Base-by-base conservation (phyloP, 2,797 vertebrate genomes). In the Vultur gryphus region DNA sequence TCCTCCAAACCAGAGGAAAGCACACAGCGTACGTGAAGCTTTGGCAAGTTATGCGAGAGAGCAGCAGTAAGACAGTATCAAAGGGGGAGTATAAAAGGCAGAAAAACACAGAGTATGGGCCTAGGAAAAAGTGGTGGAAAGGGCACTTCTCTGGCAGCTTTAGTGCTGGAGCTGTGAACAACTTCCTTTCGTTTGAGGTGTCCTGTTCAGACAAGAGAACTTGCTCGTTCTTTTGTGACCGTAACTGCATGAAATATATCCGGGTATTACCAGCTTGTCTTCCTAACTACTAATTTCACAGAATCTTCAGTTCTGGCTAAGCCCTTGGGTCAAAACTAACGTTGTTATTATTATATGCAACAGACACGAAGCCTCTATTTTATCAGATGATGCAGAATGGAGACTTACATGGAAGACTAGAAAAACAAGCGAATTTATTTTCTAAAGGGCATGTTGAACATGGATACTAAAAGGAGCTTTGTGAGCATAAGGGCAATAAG, bases 21-120 rank as follows among this genome's bases (percentile, higher is more conserved):
- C 41, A 73, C 11, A 16, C 2, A 6, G 35, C 0, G 1, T 4
- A n/a, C 3, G 4, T 1, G 1, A 51, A 37, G 29, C 37, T 84
- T 37, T 51, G 46, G 25, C 19, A 72, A 72, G 19, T 21, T 43
- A 15, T 4, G 9, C 0, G 2, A 26, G 28, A 69, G 16, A 48
- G 39, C 26, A 39, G 31, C 31, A 64, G 48, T 23, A 41, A 49
- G 25, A 48, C 11, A 17, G 2, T 41, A 23, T 14, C 35, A 78
- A 49, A 28, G 7, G 9, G 67, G 17, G 18, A 48, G 16, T 10
- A 15, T 18, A 46, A 62, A 66, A 48, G n/a, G 23, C 31, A 52
- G 31, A 33, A n/a, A 55, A 72, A 2, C 11, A 39, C 3, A 8
- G 57, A 78, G 10, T 7, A 35, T 1, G 6, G 24, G 18, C 26